Conservation (phyloP, 2,888 invertebrate genomes). For the Augochlorella aurata region DNA sequence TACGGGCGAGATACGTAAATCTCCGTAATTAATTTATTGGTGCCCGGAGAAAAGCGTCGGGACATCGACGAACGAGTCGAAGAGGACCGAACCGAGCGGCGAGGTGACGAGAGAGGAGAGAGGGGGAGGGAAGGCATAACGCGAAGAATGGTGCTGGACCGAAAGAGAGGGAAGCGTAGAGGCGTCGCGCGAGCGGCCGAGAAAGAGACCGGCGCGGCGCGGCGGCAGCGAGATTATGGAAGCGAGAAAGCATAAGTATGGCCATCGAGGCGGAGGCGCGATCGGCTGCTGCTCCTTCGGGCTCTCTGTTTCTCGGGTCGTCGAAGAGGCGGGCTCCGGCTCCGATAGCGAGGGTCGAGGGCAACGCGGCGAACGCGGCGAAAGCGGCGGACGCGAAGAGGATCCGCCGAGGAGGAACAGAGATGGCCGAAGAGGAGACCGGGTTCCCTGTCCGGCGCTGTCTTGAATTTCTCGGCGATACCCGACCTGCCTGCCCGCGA, state of each 20-base stretch:
- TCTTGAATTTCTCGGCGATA: constrained; percentile 75
- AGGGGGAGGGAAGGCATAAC: neutral
- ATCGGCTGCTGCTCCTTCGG: constrained; percentile 1
- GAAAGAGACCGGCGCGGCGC: neutral
- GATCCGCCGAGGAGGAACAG: constrained; percentile 14
- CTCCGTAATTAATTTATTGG: constrained; percentile 80
- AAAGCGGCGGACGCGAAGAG: neutral
- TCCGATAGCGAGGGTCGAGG: constrained; percentile 55
- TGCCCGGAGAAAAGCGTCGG: constrained; percentile 54
- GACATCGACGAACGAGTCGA: constrained; percentile 15
- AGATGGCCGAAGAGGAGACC: constrained; percentile 20
- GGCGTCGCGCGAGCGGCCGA: neutral
- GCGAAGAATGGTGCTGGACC: constrained; percentile 1
- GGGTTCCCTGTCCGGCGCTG: constrained; percentile 46
- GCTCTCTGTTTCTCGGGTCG: constrained; percentile 30
- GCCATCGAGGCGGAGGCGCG: constrained; percentile 16
- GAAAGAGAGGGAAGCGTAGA: constrained; percentile 12
- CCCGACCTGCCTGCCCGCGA: constrained; percentile 67
- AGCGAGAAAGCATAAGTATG: constrained; percentile 58
- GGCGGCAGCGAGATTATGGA: constrained; percentile 23
- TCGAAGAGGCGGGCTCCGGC: constrained; percentile 39
- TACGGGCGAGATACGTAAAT: constrained; percentile 80
- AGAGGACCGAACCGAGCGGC: constrained; percentile 19
- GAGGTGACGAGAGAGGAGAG: neutral
- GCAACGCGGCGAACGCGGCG: constrained; percentile 9